phyloP scores from a whole-genome alignment of 1,140 invertebrate genomes.

The Adoxophyes honmai region DNA sequence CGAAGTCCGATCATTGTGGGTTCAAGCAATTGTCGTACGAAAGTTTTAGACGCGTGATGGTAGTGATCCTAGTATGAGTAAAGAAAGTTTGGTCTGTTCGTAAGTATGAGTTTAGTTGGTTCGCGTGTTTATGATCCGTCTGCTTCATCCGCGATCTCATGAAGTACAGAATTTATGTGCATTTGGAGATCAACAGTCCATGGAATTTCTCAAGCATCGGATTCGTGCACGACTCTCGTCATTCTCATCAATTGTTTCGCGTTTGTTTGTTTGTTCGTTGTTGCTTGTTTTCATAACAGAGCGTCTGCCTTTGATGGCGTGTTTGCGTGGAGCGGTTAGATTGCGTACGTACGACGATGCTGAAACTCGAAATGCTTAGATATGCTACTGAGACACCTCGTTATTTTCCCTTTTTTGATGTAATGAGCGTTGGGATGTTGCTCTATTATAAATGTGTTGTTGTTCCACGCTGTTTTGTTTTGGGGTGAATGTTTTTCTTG shows the following conservation, averaged over 20 bases:
- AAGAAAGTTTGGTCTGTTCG: too few relatives aligned
- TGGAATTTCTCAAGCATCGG: constrained; percentile 53
- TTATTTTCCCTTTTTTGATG: not conserved
- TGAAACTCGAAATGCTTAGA: constrained; percentile 22
- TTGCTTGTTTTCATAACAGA: constrained; percentile 74
- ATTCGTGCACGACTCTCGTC: constrained; percentile 37
- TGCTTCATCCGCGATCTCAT: not conserved
- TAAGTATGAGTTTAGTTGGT: not conserved
- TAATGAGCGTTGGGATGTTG: not conserved
- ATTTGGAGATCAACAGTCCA: constrained; percentile 15
- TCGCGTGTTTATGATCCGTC: not conserved
- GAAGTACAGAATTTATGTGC: not conserved
- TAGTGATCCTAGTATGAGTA: too few relatives aligned
- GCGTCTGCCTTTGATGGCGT: constrained; percentile 70
- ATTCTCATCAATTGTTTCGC: constrained; percentile 70
- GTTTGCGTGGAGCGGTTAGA: constrained; percentile 55
- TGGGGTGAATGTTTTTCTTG: too few relatives aligned
- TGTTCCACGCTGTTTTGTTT: too few relatives aligned
- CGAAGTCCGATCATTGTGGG: too few relatives aligned
- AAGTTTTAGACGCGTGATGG: too few relatives aligned
- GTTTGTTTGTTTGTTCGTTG: constrained; percentile 67
- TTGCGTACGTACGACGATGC: constrained; percentile 33
- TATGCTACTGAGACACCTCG: not conserved
- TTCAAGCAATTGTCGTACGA: too few relatives aligned
- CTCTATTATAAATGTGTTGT: too few relatives aligned